Percentiles rank a stretch among this genome's conserved stretches.
Evolutionary conservation across 2,113 vertebrate genomes (phyloP).

Genomic region (Montifringilla adamsi): DNA sequence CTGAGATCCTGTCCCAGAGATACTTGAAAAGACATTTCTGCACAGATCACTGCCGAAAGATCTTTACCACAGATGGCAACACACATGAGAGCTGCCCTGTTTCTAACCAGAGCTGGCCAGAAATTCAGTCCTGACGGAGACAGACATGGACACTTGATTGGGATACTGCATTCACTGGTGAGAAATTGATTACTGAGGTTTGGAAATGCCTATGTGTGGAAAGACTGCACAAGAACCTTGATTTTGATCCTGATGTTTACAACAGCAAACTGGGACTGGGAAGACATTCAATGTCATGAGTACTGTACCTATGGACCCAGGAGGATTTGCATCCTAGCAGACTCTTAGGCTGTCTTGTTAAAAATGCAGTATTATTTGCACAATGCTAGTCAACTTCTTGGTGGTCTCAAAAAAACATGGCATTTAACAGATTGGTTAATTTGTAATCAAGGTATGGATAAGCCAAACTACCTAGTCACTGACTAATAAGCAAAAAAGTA

Average conservation of each 20-base stretch:
- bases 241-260: not conserved
- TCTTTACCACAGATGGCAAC: not conserved
- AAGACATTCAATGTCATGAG: not conserved
- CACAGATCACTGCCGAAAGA: not conserved
- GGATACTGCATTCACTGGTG: not conserved
- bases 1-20: not conserved
- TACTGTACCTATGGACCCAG: not conserved
- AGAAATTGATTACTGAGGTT: not conserved
- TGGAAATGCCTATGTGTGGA: not conserved
- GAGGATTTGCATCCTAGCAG: not conserved
- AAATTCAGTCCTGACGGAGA: not conserved
- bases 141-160: not conserved
- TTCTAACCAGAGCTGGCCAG: not conserved
- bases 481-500: not conserved
- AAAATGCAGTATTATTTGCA: not conserved
- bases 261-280: not conserved
- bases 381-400: not conserved
- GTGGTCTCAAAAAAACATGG: not conserved
- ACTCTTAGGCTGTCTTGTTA: not conserved
- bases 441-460: not conserved
- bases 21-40: not conserved
- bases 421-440: not conserved
- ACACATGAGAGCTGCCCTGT: not conserved
- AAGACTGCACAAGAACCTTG: not conserved
- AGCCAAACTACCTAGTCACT: not conserved